These are phyloP conservation scores for Aeoliscus strigatus DNA, from an alignment of 2,797 vertebrate genomes.

Conservation along the genomic window DNA sequence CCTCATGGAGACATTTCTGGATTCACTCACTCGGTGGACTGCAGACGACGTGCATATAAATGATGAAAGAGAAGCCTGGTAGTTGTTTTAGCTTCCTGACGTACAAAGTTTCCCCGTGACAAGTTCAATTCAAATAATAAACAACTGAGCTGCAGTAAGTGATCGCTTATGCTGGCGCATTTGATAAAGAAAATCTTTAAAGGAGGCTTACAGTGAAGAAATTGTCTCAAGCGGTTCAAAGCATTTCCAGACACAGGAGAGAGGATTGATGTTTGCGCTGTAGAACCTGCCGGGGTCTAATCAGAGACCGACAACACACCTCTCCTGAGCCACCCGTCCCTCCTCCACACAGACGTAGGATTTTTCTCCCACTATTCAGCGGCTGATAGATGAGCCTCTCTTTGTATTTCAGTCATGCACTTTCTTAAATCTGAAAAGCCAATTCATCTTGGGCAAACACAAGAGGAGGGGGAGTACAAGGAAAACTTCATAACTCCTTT, in stretches of 20 bases:
- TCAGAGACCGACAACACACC: slow-evolving; percentile 68
- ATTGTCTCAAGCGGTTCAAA: slow-evolving; percentile 71
- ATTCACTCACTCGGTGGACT: slow-evolving; percentile 30
- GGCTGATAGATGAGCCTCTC: slow-evolving; percentile 75
- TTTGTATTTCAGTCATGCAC: slow-evolving; percentile 76
- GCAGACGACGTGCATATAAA: slow-evolving; percentile 40
- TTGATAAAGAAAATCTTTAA: slow-evolving; percentile 57
- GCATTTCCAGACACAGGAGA: slow-evolving; percentile 67
- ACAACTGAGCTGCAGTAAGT: slow-evolving; percentile 45
- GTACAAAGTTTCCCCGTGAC: slow-evolving; percentile 32
- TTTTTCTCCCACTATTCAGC: slow-evolving; percentile 74
- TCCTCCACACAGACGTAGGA: slow-evolving; percentile 57
- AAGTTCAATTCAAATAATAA: slow-evolving; percentile 49
- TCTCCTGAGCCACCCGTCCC: slow-evolving; percentile 1
- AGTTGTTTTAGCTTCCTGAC: slow-evolving; percentile 28
- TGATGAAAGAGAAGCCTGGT: slow-evolving; percentile 39
- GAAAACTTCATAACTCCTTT: slow-evolving; percentile 58
- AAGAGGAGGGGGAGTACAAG: slow-evolving; percentile 49
- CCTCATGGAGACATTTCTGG: slow-evolving; percentile 38
- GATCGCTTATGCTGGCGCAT: slow-evolving; percentile 46
- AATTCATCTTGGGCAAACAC: slow-evolving; percentile 73
- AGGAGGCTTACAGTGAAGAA: slow-evolving; percentile 57
- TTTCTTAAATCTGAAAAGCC: slow-evolving; percentile 80
- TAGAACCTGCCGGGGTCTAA: slow-evolving; percentile 70
- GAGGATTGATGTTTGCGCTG: slow-evolving; percentile 71